Evolutionary conservation across 2,113 vertebrate species (phyloP).

Genomic region (Todiramphus chloris): DNA sequence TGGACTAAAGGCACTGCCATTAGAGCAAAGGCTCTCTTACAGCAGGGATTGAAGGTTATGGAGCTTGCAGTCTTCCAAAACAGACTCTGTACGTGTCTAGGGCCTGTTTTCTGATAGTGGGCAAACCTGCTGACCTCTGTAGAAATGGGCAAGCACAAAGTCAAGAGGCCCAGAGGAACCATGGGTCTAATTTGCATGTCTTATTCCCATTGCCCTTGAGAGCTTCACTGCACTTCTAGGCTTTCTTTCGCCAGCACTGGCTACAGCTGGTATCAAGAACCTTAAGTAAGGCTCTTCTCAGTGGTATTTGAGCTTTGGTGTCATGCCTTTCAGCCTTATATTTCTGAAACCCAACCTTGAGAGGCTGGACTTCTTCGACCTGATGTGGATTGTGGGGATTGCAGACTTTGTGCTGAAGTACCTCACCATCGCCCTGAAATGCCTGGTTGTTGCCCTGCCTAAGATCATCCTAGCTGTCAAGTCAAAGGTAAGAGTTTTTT

Average conservation of each 20-base stretch:
- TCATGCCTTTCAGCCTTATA: conserved; percentile 80
- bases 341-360: conserved; percentile 92
- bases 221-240: background rate
- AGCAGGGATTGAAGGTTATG: too few relatives aligned
- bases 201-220: background rate
- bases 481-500: conserved; percentile 84
- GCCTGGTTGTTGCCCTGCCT: conserved; percentile 89
- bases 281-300: background rate
- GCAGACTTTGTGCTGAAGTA: conserved; percentile 96
- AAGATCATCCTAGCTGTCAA: conserved; percentile 94
- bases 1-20: background rate
- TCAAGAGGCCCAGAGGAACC: background rate
- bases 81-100: background rate
- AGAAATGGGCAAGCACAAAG: background rate
- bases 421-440: conserved; percentile 91
- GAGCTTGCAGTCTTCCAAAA: background rate
- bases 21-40: background rate
- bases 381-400: conserved; percentile 95
- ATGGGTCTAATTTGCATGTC: background rate
- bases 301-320: background rate
- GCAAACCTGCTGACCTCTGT: background rate
- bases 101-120: background rate
- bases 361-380: conserved; percentile 92
- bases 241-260: background rate
- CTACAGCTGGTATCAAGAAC: background rate